Evolutionary conservation across 2,888 invertebrate species (phyloP).

Genomic region (Pachymerium ferrugineum): DNA sequence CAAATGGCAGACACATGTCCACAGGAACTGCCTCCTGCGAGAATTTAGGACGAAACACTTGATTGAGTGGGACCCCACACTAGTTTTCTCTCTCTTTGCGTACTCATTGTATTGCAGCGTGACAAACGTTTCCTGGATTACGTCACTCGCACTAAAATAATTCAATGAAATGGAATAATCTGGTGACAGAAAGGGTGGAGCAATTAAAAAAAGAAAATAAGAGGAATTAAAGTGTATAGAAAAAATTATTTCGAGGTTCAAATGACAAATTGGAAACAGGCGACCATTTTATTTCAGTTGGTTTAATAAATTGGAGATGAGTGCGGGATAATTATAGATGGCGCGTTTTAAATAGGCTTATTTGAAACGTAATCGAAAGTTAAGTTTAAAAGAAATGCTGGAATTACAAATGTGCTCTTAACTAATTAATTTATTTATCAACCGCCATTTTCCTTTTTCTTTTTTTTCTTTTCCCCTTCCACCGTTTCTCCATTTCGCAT

Average conservation of each 20-base stretch:
- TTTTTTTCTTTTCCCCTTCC: background rate
- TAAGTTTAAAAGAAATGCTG: background rate
- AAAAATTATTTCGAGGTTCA: background rate
- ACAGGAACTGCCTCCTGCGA: background rate
- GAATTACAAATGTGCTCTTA: conserved; percentile 9
- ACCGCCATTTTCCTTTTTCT: background rate
- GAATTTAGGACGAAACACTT: background rate
- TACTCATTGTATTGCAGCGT: conserved; percentile 3
- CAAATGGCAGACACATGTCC: conserved; percentile 5
- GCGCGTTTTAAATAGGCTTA: too few relatives aligned
- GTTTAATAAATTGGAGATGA: conserved; percentile 24
- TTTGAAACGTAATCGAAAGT: background rate
- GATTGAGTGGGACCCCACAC: conserved; percentile 3
- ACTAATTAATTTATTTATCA: conserved; percentile 23
- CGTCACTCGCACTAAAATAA: background rate
- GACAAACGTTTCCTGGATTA: background rate
- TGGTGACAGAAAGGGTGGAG: conserved; percentile 20
- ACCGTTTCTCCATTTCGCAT: background rate
- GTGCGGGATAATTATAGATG: conserved; percentile 22
- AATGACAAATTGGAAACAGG: conserved; percentile 24
- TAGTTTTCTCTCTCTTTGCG: background rate
- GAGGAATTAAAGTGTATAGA: background rate
- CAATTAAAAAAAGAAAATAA: background rate
- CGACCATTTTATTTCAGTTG: conserved; percentile 21
- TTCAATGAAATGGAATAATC: background rate